Conservation (phyloP, 1,140 invertebrate species). For the Leptinotarsa texana region DNA sequence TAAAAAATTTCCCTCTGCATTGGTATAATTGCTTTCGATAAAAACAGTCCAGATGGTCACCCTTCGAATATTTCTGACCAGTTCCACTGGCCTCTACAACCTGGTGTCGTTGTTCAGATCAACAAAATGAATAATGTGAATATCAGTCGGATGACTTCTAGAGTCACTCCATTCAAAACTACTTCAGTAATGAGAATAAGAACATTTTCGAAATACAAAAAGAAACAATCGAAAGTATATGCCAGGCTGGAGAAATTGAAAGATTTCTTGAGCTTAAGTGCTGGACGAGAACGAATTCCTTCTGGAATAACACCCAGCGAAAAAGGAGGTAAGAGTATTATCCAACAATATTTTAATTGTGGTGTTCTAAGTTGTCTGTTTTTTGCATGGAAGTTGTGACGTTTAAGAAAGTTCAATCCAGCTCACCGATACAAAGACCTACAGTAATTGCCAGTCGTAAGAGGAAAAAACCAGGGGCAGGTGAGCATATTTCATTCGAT, state of each 20-base stretch:
- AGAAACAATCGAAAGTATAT: slow-evolving; percentile 51
- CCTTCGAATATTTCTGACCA: slow-evolving; percentile 59
- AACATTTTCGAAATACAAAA: slow-evolving; percentile 42
- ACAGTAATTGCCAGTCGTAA: slow-evolving; percentile 61
- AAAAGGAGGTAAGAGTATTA: slow-evolving; percentile 47
- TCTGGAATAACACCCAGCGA: slow-evolving; percentile 49
- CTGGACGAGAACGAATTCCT: slow-evolving; percentile 42
- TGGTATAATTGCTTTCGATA: slow-evolving; percentile 10
- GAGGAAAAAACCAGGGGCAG: slow-evolving; percentile 74
- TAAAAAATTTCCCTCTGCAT: slow-evolving; percentile 11
- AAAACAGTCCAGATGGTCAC: slow-evolving; percentile 50
- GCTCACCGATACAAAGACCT: slow-evolving; percentile 42
- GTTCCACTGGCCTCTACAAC: slow-evolving; percentile 86
- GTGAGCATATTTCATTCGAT: slow-evolving; percentile 59
- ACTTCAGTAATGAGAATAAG: slow-evolving; percentile 42
- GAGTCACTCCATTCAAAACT: slow-evolving; percentile 43
- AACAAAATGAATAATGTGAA: slow-evolving; percentile 71
- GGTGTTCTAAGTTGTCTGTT: slow-evolving; percentile 43
- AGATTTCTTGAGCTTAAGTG: slow-evolving; percentile 47
- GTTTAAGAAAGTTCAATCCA: slow-evolving; percentile 57
- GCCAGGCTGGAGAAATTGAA: slow-evolving; percentile 49
- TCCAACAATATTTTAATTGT: slow-evolving; percentile 29
- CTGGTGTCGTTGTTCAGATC: slow-evolving; percentile 84
- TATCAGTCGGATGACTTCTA: slow-evolving; percentile 48
- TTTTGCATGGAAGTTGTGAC: slow-evolving; percentile 57